Conservation (phyloP, 30 jellyfish, hydroid and myxozoan species). For the Clytia hemisphaerica region DNA sequence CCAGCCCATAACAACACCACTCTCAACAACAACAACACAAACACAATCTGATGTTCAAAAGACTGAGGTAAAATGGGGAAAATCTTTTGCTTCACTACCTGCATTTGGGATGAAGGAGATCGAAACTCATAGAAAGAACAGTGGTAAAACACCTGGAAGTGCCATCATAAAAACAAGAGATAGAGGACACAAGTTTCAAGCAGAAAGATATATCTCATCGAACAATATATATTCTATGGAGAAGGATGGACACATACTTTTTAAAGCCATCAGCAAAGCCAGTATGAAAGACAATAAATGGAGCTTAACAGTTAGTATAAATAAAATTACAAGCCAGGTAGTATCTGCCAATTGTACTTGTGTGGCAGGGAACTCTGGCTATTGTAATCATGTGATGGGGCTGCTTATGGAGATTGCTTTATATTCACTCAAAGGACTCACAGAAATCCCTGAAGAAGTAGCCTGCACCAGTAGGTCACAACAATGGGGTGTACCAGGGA, state of each 20-base stretch:
- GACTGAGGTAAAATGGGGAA: too few species aligned
- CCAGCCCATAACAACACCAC: too few species aligned
- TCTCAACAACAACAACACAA: too few species aligned
- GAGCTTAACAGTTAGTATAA: slow-evolving; percentile 1
- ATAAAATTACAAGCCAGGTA: slow-evolving; percentile 13
- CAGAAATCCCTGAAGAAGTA: too few species aligned
- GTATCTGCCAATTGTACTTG: too few species aligned
- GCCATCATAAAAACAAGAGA: slow-evolving; percentile 18
- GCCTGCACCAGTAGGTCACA: too few species aligned
- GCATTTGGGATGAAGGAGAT: slow-evolving; percentile 6
- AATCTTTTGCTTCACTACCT: slow-evolving; percentile 15
- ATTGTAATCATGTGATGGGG: too few species aligned
- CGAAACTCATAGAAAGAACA: slow-evolving; percentile 1
- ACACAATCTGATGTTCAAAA: too few species aligned
- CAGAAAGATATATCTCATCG: slow-evolving; percentile 14
- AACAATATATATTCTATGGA: not conserved
- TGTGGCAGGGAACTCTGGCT: too few species aligned
- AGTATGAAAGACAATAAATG: slow-evolving; percentile 17
- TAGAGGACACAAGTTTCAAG: slow-evolving; percentile 17
- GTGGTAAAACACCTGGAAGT: slow-evolving; percentile 31
- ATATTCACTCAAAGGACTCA: too few species aligned
- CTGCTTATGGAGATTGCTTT: too few species aligned
- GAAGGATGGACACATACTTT: not conserved
- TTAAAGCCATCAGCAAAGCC: slow-evolving; percentile 24
- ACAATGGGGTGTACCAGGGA: too few species aligned